Evolutionary conservation across 2,797 vertebrate genomes (phyloP).

Genomic region (Threskiornis aethiopicus): DNA sequence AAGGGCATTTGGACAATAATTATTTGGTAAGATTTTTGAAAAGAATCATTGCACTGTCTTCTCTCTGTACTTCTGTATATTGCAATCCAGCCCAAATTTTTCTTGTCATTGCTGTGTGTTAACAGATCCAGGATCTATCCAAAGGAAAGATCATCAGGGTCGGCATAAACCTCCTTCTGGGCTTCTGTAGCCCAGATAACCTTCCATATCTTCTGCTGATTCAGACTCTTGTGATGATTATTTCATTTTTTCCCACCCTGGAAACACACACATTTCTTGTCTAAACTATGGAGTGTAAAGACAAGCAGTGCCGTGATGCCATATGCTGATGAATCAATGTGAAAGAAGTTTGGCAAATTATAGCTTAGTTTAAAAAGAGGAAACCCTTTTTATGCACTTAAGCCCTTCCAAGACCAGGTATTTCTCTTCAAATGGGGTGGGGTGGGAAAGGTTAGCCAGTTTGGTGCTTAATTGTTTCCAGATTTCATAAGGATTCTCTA

Average conservation of each 20-base stretch:
- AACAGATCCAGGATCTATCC: background rate
- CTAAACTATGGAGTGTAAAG: background rate
- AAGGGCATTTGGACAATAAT: background rate
- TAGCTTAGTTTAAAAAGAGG: background rate
- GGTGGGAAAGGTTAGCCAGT: background rate
- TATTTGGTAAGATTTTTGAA: background rate
- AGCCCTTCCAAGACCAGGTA: background rate
- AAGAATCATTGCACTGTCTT: background rate
- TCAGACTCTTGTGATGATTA: background rate
- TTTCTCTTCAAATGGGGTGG: background rate
- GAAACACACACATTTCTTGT: background rate
- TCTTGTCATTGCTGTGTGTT: background rate
- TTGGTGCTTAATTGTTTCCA: background rate
- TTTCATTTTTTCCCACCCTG: background rate
- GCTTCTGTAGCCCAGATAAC: background rate
- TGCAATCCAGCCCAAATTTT: background rate
- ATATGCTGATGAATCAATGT: background rate
- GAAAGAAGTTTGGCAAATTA: background rate
- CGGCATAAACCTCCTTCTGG: background rate
- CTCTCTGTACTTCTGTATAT: background rate
- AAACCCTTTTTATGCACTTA: background rate
- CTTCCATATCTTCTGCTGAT: conserved; percentile 9
- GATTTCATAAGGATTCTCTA: background rate
- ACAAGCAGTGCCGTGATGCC: background rate
- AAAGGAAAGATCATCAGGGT: background rate